Evolutionary conservation across 2,888 invertebrate genomes (phyloP).

Genomic region (Sinotaia quadrata): DNA sequence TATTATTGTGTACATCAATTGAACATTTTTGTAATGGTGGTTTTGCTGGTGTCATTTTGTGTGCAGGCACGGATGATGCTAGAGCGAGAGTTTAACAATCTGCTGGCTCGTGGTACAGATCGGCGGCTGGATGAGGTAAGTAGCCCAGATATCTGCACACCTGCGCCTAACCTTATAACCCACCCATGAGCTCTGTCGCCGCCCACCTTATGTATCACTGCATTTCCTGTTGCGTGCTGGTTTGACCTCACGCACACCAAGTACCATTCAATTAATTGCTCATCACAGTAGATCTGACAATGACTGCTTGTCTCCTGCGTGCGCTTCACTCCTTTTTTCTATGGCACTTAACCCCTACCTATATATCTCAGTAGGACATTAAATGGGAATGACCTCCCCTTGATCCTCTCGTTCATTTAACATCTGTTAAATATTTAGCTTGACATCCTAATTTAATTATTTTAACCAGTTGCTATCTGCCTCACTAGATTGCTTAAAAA

Average conservation of each 20-base stretch:
- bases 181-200: not conserved
- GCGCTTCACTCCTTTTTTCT: too few species aligned
- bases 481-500: too few species aligned
- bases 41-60: not conserved
- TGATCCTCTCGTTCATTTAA: too few species aligned
- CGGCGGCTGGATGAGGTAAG: slow-evolving; percentile 76
- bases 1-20: not conserved
- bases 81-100: slow-evolving; percentile 90
- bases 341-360: too few species aligned
- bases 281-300: not conserved
- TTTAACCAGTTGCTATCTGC: too few species aligned
- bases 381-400: too few species aligned
- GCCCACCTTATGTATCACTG: not conserved
- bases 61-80: slow-evolving; percentile 88
- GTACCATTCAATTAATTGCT: not conserved
- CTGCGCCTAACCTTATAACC: not conserved
- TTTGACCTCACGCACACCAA: too few species aligned
- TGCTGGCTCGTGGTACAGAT: slow-evolving; percentile 84
- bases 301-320: too few species aligned
- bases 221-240: too few species aligned
- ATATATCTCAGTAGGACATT: too few species aligned
- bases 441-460: too few species aligned
- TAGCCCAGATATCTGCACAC: slow-evolving; percentile 17
- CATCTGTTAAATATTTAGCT: too few species aligned
- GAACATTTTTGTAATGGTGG: not conserved